Conservation (phyloP, 2,113 vertebrate genomes). For the Fregata magnificens region DNA sequence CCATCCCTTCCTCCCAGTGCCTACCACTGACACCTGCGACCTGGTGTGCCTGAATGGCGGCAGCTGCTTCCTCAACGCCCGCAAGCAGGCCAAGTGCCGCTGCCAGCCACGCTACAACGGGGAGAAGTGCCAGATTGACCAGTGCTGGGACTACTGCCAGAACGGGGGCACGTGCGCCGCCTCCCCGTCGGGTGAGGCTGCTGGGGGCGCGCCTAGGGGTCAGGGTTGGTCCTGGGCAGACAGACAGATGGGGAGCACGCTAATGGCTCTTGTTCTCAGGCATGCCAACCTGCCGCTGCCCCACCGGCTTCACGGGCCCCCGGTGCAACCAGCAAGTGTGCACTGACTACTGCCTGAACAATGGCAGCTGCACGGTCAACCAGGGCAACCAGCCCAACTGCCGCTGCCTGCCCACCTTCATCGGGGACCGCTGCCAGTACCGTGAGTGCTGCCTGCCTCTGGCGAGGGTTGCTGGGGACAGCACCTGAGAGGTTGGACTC, state of each 20-base stretch:
- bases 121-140: conserved; percentile 90
- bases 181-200: conserved; percentile 82
- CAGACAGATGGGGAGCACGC: rapidly evolving
- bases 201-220: rapidly evolving
- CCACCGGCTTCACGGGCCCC: conserved; percentile 91
- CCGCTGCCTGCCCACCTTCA: conserved; percentile 79
- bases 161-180: conserved; percentile 93
- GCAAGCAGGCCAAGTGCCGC: conserved; percentile 91
- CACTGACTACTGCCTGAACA: conserved; percentile 85
- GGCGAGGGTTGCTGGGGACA: background rate
- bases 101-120: conserved; percentile 93
- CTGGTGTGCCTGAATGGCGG: conserved; percentile 90
- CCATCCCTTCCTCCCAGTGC: conserved; percentile 55
- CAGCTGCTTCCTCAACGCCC: conserved; percentile 92
- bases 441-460: conserved; percentile 75
- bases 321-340: conserved; percentile 87
- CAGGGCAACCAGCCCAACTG: conserved; percentile 94
- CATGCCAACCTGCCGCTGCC: conserved; percentile 91
- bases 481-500: rapidly evolving
- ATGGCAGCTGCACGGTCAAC: conserved; percentile 89
- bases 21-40: conserved; percentile 81
- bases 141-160: conserved; percentile 90
- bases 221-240: rapidly evolving
- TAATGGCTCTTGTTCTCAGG: conserved; percentile 62
- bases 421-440: conserved; percentile 93